Evolutionary conservation across 1,140 invertebrate genomes (phyloP).

Genomic region (Drosophila micromelanica): DNA sequence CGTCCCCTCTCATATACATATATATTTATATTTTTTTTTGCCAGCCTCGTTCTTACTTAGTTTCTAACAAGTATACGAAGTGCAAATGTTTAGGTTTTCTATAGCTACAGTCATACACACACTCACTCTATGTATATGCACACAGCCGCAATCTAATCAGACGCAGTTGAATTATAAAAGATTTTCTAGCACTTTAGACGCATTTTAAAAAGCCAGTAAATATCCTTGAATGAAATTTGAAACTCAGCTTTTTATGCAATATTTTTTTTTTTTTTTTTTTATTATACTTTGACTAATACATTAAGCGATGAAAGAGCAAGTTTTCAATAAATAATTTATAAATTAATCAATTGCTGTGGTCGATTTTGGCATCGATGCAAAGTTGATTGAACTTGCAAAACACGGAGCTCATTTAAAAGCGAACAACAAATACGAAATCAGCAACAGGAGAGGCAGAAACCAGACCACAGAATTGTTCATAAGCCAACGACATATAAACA

Average conservation of each 20-base stretch:
- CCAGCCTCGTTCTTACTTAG: constrained; percentile 47
- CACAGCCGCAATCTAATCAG: constrained; percentile 8
- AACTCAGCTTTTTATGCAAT: not conserved
- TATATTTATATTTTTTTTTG: not conserved
- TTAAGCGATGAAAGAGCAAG: not conserved
- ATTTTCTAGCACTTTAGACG: constrained; percentile 1
- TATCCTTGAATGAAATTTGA: not conserved
- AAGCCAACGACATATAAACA: constrained; percentile 67
- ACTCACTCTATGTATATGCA: constrained; percentile 1
- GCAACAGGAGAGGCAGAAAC: constrained; percentile 39
- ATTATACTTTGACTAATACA: constrained; percentile 35
- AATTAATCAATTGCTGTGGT: constrained; percentile 73
- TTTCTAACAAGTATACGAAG: constrained; percentile 65
- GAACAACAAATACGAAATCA: constrained; percentile 38
- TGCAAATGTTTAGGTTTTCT: constrained; percentile 70
- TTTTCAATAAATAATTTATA: constrained; percentile 71
- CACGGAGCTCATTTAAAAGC: constrained; percentile 63
- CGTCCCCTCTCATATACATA: not conserved
- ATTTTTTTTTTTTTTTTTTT: not conserved
- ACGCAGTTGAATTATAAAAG: constrained; percentile 12
- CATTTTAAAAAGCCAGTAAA: not conserved
- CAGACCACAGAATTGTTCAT: constrained; percentile 45
- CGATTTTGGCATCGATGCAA: constrained; percentile 58
- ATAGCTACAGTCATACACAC: constrained; percentile 35
- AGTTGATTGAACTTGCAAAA: constrained; percentile 75